Conservation (phyloP, 2,888 invertebrate species). For the Tipula vernalis region DNA sequence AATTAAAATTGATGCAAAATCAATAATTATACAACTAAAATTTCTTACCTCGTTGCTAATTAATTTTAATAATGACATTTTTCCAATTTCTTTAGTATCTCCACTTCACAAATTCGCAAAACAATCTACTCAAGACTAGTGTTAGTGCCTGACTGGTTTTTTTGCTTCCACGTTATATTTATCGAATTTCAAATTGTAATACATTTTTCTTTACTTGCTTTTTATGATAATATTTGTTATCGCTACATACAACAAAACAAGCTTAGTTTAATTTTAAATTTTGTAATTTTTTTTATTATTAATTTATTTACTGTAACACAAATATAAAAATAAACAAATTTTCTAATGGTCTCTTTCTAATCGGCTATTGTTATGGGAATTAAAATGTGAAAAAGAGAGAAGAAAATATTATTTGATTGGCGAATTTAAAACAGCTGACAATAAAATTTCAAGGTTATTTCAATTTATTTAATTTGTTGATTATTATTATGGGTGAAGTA, state of each 20-base stretch:
- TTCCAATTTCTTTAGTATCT: conserved; percentile 11
- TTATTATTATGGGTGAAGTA: background rate
- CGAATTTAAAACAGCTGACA: background rate
- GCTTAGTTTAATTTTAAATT: background rate
- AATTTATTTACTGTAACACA: background rate
- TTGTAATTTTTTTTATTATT: background rate
- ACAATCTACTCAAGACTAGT: conserved; percentile 6
- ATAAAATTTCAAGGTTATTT: background rate
- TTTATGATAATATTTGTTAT: background rate
- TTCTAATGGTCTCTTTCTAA: background rate
- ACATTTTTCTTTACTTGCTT: background rate
- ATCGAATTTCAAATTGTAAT: background rate
- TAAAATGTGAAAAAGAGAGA: background rate
- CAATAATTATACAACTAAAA: background rate
- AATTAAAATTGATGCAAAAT: background rate
- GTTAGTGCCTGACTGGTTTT: background rate
- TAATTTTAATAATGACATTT: conserved; percentile 30
- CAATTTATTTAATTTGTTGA: background rate
- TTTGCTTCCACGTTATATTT: background rate
- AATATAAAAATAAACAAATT: background rate
- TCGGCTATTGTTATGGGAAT: background rate
- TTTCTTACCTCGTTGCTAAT: conserved; percentile 29
- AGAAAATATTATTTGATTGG: background rate
- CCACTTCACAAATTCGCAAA: background rate
- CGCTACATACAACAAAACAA: background rate